These are phyloP conservation scores for Pomacea canaliculata DNA, from an alignment of 2,888 invertebrate genomes.

Conservation along the genomic window DNA sequence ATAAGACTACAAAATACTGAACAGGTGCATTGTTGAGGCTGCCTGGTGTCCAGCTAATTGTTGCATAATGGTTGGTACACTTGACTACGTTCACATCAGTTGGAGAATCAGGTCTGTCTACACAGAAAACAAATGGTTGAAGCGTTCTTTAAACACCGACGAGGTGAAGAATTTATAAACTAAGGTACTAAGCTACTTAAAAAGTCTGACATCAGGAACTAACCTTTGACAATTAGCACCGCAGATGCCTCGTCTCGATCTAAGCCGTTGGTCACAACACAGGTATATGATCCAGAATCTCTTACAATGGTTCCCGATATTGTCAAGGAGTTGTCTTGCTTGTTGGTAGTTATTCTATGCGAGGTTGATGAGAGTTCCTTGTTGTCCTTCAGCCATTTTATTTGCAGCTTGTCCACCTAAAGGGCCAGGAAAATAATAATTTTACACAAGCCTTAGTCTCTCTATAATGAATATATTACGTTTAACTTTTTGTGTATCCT, in stretches of 20 bases:
- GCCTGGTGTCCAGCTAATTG: slow-evolving; percentile 87
- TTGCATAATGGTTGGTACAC: slow-evolving; percentile 75
- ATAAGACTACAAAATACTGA: slow-evolving; percentile 88
- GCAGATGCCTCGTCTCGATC: slow-evolving; percentile 89
- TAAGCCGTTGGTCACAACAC: slow-evolving; percentile 89
- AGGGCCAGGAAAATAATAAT: too few species aligned
- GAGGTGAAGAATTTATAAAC: too few species aligned
- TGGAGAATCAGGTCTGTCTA: slow-evolving; percentile 93
- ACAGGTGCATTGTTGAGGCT: slow-evolving; percentile 97
- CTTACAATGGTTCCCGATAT: slow-evolving; percentile 94
- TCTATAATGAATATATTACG: too few species aligned
- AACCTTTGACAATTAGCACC: slow-evolving; percentile 90
- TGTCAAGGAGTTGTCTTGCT: slow-evolving; percentile 87
- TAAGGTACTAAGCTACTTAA: too few species aligned
- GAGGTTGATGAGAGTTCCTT: slow-evolving; percentile 85
- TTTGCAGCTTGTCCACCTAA: slow-evolving; percentile 26
- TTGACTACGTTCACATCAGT: slow-evolving; percentile 73
- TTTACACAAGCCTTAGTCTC: too few species aligned
- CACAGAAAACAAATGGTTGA: neutral
- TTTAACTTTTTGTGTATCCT: too few species aligned
- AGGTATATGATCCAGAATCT: slow-evolving; percentile 96
- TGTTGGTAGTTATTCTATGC: slow-evolving; percentile 66
- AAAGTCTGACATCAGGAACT: neutral
- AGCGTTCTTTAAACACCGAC: too few species aligned
- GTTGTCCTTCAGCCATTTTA: slow-evolving; percentile 74